Percentiles rank a stretch among this genome's conserved stretches.
Conservation (phyloP, 2,888 invertebrate species). For the Choreutis nemorana region DNA sequence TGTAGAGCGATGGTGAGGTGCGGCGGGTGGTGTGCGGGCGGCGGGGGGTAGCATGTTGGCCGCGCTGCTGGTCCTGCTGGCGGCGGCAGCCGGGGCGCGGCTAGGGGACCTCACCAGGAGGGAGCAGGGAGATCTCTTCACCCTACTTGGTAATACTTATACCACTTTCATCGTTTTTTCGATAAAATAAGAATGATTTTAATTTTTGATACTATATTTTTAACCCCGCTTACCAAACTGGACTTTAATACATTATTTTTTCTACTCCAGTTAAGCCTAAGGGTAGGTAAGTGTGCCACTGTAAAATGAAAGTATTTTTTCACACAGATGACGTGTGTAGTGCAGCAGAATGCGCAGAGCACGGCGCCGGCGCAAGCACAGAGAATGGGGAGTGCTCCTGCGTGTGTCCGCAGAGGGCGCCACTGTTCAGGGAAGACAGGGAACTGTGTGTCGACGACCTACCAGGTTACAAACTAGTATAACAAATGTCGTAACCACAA, state of each 20-base stretch:
- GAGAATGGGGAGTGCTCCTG: constrained; percentile 69
- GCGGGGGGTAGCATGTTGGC: constrained; percentile 53
- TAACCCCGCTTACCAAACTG: too few species aligned
- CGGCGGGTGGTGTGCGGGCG: constrained; percentile 28
- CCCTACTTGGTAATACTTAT: constrained; percentile 45
- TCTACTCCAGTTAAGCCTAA: too few species aligned
- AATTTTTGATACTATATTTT: too few species aligned
- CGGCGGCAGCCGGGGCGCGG: constrained; percentile 36
- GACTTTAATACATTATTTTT: too few species aligned
- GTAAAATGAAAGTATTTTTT: constrained; percentile 13
- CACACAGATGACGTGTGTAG: constrained; percentile 46
- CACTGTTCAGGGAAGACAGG: constrained; percentile 84
- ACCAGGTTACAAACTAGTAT: constrained; percentile 67
- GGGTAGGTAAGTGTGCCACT: too few species aligned
- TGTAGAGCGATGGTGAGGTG: constrained; percentile 30
- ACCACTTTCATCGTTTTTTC: too few species aligned
- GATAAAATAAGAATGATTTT: too few species aligned
- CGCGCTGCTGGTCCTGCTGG: constrained; percentile 39
- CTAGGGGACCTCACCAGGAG: constrained; percentile 47
- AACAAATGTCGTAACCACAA: too few species aligned
- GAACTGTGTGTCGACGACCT: constrained; percentile 87
- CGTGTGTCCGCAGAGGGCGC: constrained; percentile 77
- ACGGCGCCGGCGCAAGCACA: constrained; percentile 35
- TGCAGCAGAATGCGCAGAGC: constrained; percentile 42
- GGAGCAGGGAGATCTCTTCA: constrained; percentile 53